Conservation (phyloP, 2,113 vertebrate species). For the Macrotus californicus region DNA sequence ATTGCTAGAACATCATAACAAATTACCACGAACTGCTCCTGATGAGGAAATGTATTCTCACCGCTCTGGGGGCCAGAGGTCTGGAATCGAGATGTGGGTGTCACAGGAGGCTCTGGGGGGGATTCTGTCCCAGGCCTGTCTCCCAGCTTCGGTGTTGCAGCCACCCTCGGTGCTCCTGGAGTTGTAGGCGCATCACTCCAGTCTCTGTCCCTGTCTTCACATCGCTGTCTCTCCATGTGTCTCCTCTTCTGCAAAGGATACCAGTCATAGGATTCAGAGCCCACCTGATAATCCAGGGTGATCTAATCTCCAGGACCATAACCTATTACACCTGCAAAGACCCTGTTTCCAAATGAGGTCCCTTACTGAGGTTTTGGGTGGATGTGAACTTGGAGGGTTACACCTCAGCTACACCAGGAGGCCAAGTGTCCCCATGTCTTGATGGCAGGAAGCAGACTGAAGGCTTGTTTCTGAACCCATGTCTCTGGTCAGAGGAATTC, state of each 20-base stretch:
- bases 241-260: neutral
- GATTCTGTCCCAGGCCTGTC: fast-evolving
- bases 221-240: neutral
- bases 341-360: neutral
- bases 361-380: neutral
- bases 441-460: neutral
- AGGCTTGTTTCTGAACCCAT: neutral
- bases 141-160: fast-evolving
- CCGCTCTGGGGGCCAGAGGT: neutral
- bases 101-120: too few relatives aligned
- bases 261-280: neutral
- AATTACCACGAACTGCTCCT: too few relatives aligned
- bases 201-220: too few relatives aligned
- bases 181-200: fast-evolving
- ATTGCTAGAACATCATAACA: fast-evolving
- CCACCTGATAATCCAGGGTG: fast-evolving
- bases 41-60: neutral
- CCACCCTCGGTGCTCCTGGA: too few relatives aligned
- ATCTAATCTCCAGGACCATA: neutral
- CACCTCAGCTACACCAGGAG: neutral
- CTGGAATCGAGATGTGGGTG: fast-evolving
- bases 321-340: neutral
- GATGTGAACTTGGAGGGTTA: too few relatives aligned
- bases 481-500: neutral
- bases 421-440: neutral